phyloP scores from a whole-genome alignment of 2,888 invertebrate species.

The Phymatocera aterrima region DNA sequence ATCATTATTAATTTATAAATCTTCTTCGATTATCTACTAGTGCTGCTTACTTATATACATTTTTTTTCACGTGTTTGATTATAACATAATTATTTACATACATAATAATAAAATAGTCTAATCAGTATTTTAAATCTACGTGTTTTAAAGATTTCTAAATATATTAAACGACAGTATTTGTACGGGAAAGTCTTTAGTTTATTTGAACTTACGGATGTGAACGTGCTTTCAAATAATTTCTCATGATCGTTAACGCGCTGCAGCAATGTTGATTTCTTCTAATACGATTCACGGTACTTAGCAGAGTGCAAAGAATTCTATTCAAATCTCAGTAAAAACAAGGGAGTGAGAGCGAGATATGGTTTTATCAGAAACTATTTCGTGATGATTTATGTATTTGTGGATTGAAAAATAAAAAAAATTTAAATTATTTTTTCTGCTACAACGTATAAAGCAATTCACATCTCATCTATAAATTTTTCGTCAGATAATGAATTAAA shows the following conservation, averaged over 20 bases:
- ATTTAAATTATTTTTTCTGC: neutral
- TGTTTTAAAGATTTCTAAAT: neutral
- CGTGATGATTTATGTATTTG: constrained; percentile 11
- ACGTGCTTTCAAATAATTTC: too few species aligned
- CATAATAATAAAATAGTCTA: constrained; percentile 8
- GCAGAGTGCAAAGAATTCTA: neutral
- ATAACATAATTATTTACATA: neutral
- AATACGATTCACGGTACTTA: too few species aligned
- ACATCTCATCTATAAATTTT: neutral
- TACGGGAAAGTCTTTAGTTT: neutral
- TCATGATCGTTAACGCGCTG: neutral
- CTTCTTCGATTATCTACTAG: neutral
- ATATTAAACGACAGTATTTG: constrained; percentile 14
- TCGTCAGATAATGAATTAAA: neutral
- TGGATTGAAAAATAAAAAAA: constrained; percentile 26
- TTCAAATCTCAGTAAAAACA: too few species aligned
- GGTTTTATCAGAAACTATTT: too few species aligned
- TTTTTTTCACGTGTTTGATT: constrained; percentile 33
- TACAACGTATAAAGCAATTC: too few species aligned
- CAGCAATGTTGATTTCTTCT: too few species aligned
- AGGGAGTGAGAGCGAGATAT: neutral
- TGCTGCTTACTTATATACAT: too few species aligned
- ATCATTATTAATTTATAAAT: neutral
- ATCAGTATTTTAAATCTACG: constrained; percentile 15
- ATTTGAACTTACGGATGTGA: too few species aligned